Conservation (phyloP, 2,797 vertebrate genomes). For the Emys orbicularis region DNA sequence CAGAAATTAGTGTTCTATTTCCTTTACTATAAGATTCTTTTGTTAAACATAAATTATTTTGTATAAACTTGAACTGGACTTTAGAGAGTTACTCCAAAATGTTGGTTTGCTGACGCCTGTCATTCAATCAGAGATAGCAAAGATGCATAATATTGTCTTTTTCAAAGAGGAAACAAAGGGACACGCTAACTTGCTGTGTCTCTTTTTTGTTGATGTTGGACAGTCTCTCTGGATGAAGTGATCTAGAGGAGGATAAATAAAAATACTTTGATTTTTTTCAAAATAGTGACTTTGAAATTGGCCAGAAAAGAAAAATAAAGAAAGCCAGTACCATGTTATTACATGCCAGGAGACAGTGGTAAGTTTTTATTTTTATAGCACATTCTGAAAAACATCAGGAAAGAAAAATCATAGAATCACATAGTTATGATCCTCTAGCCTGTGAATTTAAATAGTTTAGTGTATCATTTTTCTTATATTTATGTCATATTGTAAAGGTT, state of each 20-base stretch:
- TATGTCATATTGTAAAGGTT: not conserved
- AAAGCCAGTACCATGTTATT: conserved; percentile 62
- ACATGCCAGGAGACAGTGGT: conserved; percentile 76
- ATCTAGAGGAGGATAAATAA: conserved; percentile 72
- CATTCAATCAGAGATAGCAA: conserved; percentile 21
- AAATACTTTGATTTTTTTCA: conserved; percentile 70
- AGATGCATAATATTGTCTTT: not conserved
- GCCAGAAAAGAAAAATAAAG: conserved; percentile 73
- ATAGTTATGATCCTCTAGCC: conserved; percentile 64
- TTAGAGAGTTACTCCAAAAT: conserved; percentile 13
- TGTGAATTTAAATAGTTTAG: conserved; percentile 57
- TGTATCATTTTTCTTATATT: conserved; percentile 11
- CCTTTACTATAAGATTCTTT: conserved; percentile 8
- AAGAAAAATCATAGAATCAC: conserved; percentile 49
- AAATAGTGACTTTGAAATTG: conserved; percentile 72
- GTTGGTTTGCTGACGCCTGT: conserved; percentile 3
- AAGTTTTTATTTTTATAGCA: conserved; percentile 73
- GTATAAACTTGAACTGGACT: not conserved
- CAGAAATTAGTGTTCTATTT: no score
- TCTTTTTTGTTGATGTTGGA: conserved; percentile 70
- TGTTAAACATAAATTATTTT: conserved; percentile 59
- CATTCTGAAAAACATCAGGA: conserved; percentile 72
- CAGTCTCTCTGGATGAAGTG: conserved; percentile 50
- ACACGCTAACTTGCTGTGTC: not conserved
- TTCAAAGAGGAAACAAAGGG: conserved; percentile 54